Evolutionary conservation across 2,888 invertebrate species (phyloP).

Genomic region (Graphium colonna): DNA sequence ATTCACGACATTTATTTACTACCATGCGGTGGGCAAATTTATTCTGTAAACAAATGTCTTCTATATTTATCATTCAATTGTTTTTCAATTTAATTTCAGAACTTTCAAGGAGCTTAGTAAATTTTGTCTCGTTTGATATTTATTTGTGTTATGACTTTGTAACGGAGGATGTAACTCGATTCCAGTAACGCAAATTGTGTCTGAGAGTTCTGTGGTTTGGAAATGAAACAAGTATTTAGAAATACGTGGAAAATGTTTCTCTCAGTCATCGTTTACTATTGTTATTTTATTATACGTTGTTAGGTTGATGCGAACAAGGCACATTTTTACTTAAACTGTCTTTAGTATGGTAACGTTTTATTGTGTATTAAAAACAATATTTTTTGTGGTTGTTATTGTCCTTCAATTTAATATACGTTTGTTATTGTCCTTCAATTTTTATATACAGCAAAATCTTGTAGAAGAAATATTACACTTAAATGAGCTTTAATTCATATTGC

Average conservation of each 20-base stretch:
- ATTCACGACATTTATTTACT: slow-evolving; percentile 64
- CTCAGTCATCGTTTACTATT: background rate
- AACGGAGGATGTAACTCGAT: background rate
- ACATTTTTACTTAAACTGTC: too few relatives aligned
- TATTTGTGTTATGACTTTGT: slow-evolving; percentile 10
- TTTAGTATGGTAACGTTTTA: too few relatives aligned
- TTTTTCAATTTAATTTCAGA: slow-evolving; percentile 38
- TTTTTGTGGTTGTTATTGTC: too few relatives aligned
- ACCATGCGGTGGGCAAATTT: slow-evolving; percentile 38
- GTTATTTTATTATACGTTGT: background rate
- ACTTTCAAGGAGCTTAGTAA: slow-evolving; percentile 25
- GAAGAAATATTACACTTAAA: too few relatives aligned
- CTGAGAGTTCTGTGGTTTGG: slow-evolving; percentile 8
- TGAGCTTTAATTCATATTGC: too few relatives aligned
- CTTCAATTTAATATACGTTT: too few relatives aligned
- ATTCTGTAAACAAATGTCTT: slow-evolving; percentile 54
- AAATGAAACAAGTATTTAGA: background rate
- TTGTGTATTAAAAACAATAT: too few relatives aligned
- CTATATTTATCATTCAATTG: slow-evolving; percentile 61
- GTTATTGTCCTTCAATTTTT: too few relatives aligned
- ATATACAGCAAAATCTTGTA: too few relatives aligned
- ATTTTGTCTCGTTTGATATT: background rate
- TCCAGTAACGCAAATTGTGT: background rate
- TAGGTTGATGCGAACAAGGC: too few relatives aligned
- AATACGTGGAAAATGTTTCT: background rate